Evolutionary conservation across 2,888 invertebrate species (phyloP).

Genomic region (Eueremaeus valkanovi): DNA sequence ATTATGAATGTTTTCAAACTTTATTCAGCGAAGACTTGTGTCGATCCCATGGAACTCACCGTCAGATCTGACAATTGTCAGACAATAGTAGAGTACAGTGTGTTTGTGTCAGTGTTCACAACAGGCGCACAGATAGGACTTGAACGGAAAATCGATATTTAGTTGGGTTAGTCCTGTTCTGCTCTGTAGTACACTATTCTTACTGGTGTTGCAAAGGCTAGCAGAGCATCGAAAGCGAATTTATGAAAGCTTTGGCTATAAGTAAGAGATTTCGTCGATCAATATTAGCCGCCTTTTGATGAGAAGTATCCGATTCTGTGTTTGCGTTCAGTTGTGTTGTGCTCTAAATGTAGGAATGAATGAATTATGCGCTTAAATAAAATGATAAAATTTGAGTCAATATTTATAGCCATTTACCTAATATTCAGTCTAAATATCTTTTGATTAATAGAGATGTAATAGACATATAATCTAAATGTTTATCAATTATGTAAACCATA

Average conservation of each 20-base stretch:
- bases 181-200: too few species aligned
- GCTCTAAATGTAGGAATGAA: not conserved
- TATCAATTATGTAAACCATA: not conserved
- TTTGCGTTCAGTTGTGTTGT: not conserved
- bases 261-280: slow-evolving; percentile 18
- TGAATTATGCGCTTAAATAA: slow-evolving; percentile 9
- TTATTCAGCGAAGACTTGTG: too few species aligned
- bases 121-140: too few species aligned
- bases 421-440: not conserved
- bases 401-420: not conserved
- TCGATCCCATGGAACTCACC: too few species aligned
- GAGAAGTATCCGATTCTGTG: slow-evolving; percentile 16
- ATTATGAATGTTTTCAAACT: too few species aligned
- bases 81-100: too few species aligned
- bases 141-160: slow-evolving; percentile 18
- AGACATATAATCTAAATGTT: too few species aligned
- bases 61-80: too few species aligned
- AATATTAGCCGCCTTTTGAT: slow-evolving; percentile 23
- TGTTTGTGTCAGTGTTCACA: too few species aligned
- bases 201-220: too few species aligned
- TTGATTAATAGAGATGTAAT: slow-evolving; percentile 11
- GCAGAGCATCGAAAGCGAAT: not conserved
- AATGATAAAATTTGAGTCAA: slow-evolving; percentile 19
- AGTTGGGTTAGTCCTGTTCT: too few species aligned
- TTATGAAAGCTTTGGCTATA: slow-evolving; percentile 25